Base-by-base conservation (phyloP, 2,113 vertebrate genomes). In the Carollia perspicillata region DNA sequence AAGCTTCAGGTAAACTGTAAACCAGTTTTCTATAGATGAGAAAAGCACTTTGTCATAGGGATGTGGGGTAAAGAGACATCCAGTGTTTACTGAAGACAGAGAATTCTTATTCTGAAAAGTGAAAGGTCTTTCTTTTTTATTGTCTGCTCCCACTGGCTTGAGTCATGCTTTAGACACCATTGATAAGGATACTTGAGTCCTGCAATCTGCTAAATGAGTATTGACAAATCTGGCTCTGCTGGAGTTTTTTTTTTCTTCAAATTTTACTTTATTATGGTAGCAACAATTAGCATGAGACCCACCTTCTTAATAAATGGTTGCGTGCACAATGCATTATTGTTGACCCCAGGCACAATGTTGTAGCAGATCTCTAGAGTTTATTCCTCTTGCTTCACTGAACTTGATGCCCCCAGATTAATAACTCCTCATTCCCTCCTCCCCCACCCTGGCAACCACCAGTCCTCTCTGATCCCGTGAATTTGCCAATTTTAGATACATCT, bases 1-100 rank as follows among this genome's bases (percentile, higher is more conserved):
- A 33, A 49, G 80, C 66, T 85, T 95, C 53, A 63, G 65, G 55
- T 83, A 85, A 90, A 66, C 77, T 33, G 12, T 42, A n/a, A 97
- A 4, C 68, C 66, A 10, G 53, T 35, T 13, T 86, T 97, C 26
- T 30, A 3, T 6, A 63, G 69, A 49, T 11, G 40, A 95, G 75
- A 37, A 89, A 81, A 89, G 77, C 72, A 22, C 90, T 92, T 92
- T 14, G 3, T 65, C 14, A 0, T 28, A 53, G 22, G 51, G 53
- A 14, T 53, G 26, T 40, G 23, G 68, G 12, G 1, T 44, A 26
- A 11, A 89, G 68, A 94, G 65, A 17, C 10, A 14, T 3, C 47
- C 37, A 60, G 71, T 18, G 47, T 53, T 92, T 55, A 83, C 66
- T 66, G 42, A 68, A 92, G 69, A 51, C 71, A 90, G 90, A 95